Base-by-base conservation (phyloP, 2,797 vertebrate species). In the Serranus cabrilla region DNA sequence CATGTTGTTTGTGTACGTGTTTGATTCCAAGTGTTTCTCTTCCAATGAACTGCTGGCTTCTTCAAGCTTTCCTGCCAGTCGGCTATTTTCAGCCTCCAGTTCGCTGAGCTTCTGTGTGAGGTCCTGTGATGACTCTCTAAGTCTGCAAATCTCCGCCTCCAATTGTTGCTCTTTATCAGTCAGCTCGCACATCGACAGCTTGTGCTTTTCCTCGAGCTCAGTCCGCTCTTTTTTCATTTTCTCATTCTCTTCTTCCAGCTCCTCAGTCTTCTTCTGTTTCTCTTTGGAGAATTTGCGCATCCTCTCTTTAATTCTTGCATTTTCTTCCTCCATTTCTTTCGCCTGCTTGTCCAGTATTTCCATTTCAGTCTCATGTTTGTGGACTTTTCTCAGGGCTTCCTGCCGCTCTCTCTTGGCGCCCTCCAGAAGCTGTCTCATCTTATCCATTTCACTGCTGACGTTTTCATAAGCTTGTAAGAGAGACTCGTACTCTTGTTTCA, bases 381-480 rank as follows among this genome's bases (percentile, higher is more conserved):
- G 94, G 16, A 90, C 52, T 58, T 90, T 95, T 1, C 93, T 78
- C 58, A 96, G 52, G 20, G 94, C 93, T 46, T 97, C 96, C 81
- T 96, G 96, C 12, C 95, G 87, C n/a, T 97, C 97, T 83, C 93
- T 94, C 71, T 94, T 96, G 59, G 93, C 86, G 0, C 90, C 83
- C 84, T 97, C 96, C 76, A 96, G 77, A 37, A 95, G 87, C 81
- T 96, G 95, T 49, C 96, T 96, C 96, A 97, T 97, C 86, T 97
- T 96, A 76, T 96, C 96, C 94, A 97, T 96, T 90, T 97, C 96
- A 63, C 92, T 94, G 84, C 96, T 92, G 17, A 97, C 95, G 59
- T 97, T 97, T 84, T 97, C 96, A 17, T 98, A 97, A 0, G 96
- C 96, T 83, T 96, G 96, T 58, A 97, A 86, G 34, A 98, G 96